A percentile compares a stretch with the other conserved stretches of the same genome.
phyloP scores from a whole-genome alignment of 2,888 invertebrate species.

The Eurytoma californica region DNA sequence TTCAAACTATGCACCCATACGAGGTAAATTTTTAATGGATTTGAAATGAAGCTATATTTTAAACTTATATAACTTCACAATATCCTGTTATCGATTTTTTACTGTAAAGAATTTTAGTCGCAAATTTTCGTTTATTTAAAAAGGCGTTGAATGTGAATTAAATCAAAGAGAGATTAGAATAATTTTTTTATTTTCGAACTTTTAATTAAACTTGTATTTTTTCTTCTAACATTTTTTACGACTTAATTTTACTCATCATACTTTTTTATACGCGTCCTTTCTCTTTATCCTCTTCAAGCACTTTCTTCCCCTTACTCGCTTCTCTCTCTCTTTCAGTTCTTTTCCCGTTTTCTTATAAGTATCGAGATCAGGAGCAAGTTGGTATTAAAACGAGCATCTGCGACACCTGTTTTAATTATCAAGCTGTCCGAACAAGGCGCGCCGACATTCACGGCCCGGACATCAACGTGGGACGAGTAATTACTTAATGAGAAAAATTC shows the following conservation, averaged over 20 bases:
- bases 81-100: too few relatives aligned
- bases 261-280: neutral
- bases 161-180: too few relatives aligned
- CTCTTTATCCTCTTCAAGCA: neutral
- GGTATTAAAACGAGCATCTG: constrained; percentile 50
- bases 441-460: neutral
- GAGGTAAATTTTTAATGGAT: too few relatives aligned
- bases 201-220: too few relatives aligned
- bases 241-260: constrained; percentile 22
- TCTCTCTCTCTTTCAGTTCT: neutral
- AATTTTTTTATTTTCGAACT: too few relatives aligned
- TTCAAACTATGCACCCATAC: too few relatives aligned
- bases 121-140: too few relatives aligned
- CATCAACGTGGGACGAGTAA: constrained; percentile 40
- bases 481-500: constrained; percentile 56
- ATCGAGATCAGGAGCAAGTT: constrained; percentile 31
- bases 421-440: constrained; percentile 46
- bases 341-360: neutral
- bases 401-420: constrained; percentile 55
- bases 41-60: too few relatives aligned
- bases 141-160: too few relatives aligned
- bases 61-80: too few relatives aligned
- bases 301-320: neutral
- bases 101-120: too few relatives aligned
- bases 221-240: neutral